Evolutionary conservation across 2,797 vertebrate species (phyloP).

Genomic region (Carcharodon carcharias): DNA sequence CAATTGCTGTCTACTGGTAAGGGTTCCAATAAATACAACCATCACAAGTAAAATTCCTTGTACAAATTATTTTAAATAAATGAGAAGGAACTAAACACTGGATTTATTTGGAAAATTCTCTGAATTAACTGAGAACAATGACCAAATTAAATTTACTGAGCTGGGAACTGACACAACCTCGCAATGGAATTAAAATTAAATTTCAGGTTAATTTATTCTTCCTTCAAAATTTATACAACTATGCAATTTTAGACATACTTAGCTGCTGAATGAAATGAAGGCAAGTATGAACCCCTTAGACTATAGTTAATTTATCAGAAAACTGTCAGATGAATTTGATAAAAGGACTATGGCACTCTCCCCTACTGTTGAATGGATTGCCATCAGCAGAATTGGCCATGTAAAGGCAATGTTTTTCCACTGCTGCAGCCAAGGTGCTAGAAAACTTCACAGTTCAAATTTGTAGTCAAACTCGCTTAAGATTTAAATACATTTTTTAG

Average conservation of each 20-base stretch:
- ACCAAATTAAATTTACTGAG: background rate
- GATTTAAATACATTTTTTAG: background rate
- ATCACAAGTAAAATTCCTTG: background rate
- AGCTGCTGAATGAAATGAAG: background rate
- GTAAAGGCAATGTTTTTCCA: background rate
- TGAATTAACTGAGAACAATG: background rate
- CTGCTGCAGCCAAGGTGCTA: background rate
- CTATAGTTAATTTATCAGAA: background rate
- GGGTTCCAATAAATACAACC: background rate
- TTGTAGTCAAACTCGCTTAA: background rate
- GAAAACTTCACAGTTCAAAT: background rate
- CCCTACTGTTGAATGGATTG: background rate
- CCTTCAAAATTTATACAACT: background rate
- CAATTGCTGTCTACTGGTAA: background rate
- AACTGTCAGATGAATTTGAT: background rate
- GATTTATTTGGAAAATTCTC: background rate
- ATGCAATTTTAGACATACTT: slow-evolving; percentile 46
- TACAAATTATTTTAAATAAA: background rate
- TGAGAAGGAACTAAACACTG: background rate
- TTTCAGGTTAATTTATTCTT: slow-evolving; percentile 45
- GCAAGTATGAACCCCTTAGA: background rate
- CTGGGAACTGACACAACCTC: background rate
- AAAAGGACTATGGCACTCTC: background rate
- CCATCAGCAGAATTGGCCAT: background rate
- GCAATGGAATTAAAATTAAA: slow-evolving; percentile 48